phyloP scores from a whole-genome alignment of 2,888 invertebrate species.

The Cantharis nigra region DNA sequence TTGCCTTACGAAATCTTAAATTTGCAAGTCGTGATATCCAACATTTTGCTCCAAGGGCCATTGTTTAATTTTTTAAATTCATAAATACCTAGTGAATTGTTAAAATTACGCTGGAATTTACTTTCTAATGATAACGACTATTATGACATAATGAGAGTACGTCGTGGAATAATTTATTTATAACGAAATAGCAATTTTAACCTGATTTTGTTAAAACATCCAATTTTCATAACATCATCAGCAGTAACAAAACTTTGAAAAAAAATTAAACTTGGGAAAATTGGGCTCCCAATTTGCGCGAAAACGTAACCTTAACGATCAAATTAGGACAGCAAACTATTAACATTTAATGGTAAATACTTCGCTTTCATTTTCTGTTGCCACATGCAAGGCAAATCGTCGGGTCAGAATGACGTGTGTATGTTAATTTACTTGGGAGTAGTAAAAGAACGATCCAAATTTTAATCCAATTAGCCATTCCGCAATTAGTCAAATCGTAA shows the following conservation, averaged over 20 bases:
- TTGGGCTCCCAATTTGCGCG: too few species aligned
- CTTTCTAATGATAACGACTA: not conserved
- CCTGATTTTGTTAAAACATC: not conserved
- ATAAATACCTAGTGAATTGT: not conserved
- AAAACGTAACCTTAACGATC: not conserved
- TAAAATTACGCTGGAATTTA: not conserved
- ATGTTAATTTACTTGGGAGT: slow-evolving; percentile 23
- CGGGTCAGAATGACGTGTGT: slow-evolving; percentile 23
- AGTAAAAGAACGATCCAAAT: slow-evolving; percentile 13
- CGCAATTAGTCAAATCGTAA: not conserved
- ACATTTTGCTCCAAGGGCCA: not conserved
- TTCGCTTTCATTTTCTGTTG: slow-evolving; percentile 44
- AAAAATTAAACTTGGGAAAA: not conserved
- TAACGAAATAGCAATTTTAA: not conserved
- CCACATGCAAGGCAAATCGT: slow-evolving; percentile 36
- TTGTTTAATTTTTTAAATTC: not conserved
- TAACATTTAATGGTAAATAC: slow-evolving; percentile 39
- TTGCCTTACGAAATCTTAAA: not conserved
- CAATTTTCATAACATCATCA: not conserved
- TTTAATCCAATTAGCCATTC: not conserved
- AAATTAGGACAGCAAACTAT: slow-evolving; percentile 23
- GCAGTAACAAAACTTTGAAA: not conserved
- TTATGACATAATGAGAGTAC: not conserved
- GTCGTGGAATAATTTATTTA: not conserved
- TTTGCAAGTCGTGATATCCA: not conserved